Base-by-base conservation (phyloP, 30 jellyfish, hydroid and myxozoan species). In the Phacellophora camtschatica region DNA sequence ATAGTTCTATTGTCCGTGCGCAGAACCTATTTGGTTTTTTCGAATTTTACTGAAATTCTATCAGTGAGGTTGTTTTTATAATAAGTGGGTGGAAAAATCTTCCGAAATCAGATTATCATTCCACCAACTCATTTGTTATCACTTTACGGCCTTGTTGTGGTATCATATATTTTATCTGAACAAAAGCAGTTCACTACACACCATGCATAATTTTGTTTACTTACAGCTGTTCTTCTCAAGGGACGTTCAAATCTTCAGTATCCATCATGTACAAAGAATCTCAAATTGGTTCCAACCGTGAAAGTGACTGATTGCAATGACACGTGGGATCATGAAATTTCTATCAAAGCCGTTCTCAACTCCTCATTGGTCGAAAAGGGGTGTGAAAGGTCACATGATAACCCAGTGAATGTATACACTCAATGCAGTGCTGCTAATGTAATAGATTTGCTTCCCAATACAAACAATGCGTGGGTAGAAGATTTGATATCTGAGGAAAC, bases 321-420 rank as follows among this genome's bases (percentile, higher is more conserved):
- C 67, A n/a, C 80, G 0, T 19, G 55, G 10, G 88, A 70, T 6
- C 95, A 84, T 63, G 88, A 42, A 5, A 31, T 84, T 56, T 30
- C 85, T 7, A 68, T 84, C 43, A 72, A 24, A 19, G 88, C 81
- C 18, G 66, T 59, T 32, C 85, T 84, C 32, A 88, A 84, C 82
- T 46, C 95, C 71, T 71, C 95, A 49, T 73, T 54, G 66, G 86
- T 84, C 9, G 41, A 76, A 31, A 84, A 84, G 34, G 95, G 95
- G 19, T 84, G 95, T 71, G 95, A 84, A 56, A 72, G 95, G 61
- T 61, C 83, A 23, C 85, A 51, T 62, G 87, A 69, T 18, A 27
- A 50, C 35, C 36, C 55, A 32, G 24, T 9, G 2, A 72, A 76
- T 49, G 64, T 64, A 9, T 84, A 84, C 51, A 33, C 66, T n/a